Conservation (phyloP, 2,888 invertebrate genomes). For the Leptinotarsa peninsularis region DNA sequence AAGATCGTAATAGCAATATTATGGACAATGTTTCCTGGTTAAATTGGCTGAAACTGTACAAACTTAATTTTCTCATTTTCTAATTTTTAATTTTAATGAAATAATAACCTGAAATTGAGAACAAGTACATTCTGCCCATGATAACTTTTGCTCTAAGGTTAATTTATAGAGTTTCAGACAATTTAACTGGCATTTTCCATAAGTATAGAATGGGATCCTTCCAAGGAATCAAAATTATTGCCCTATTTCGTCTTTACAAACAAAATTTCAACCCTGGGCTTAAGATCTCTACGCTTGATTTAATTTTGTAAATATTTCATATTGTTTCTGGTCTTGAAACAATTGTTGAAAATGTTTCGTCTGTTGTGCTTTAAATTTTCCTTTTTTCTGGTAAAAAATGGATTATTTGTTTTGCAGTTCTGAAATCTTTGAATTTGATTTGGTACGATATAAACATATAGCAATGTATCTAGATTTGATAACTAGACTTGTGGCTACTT, state of each 20-base stretch:
- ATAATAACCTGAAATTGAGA: neutral
- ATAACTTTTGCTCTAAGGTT: neutral
- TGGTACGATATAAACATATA: conserved; percentile 27
- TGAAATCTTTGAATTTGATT: conserved; percentile 10
- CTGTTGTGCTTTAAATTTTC: conserved; percentile 28
- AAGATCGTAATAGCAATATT: no score
- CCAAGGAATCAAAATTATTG: no score
- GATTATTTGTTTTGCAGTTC: conserved; percentile 33
- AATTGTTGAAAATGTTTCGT: conserved; percentile 10
- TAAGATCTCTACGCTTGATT: conserved; percentile 23
- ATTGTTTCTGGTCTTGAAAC: conserved; percentile 24
- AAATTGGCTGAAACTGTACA: no score
- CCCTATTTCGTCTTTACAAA: neutral
- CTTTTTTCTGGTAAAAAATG: conserved; percentile 34
- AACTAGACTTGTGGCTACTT: conserved; percentile 8
- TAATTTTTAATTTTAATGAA: neutral
- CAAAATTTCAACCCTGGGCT: neutral
- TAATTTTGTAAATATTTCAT: conserved; percentile 24
- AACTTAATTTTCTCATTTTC: no score
- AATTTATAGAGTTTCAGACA: no score
- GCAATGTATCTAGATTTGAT: conserved; percentile 13
- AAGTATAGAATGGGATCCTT: no score
- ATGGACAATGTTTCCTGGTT: no score
- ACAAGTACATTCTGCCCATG: neutral
- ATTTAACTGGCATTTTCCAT: no score